Evolutionary conservation across 2,888 invertebrate genomes (phyloP), one percentile per base, ranked within the genome.

Genomic region (Trichogramma dendrolimi): DNA sequence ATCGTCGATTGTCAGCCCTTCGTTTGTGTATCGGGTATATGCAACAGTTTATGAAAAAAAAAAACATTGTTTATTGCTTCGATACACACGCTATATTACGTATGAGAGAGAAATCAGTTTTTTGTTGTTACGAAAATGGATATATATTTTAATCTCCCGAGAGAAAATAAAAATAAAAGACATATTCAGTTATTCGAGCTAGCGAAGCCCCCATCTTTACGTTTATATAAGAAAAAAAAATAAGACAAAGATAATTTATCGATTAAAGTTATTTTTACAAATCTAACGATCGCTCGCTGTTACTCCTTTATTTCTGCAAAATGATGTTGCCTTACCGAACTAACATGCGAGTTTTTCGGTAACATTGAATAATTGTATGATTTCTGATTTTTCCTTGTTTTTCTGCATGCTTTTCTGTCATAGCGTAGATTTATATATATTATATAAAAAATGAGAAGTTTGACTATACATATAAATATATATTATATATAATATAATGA

Each of bases 221-320:
- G 27, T 27, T 27, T 27, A 27, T 27, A 27, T 27, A 48, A 48
- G 11, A 14, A 72, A 73, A 74, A 72, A 72, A 71, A 74, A 74
- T 72, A 74, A 74, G 71, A 75, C 73, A 63, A 71, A 71, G 71
- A 78, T 78, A 77, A 78, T 78, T 78, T 78, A 78, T 77, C 77
- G 77, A 77, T 78, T 78, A 78, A 78, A 78, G 49, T 71, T 72
- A 77, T 77, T 27, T 27, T 77, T 76, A 74, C 72, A 76, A 77
- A 77, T 75, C 73, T 74, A 75, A 66, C 66, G 64, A 63, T 59
- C 61, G 60, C 58, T 62, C 62, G 67, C 61, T 65, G 64, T 70
- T 69, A 27, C 27, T 27, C 27, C 27, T 27, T 27, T 27, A 27
- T 27, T 27, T 27, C 27, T 27, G 27, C 27, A 27, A 27, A 27